These are phyloP conservation scores for Chelon auratus DNA, from an alignment of 2,797 vertebrate genomes.

Conservation along the genomic window DNA sequence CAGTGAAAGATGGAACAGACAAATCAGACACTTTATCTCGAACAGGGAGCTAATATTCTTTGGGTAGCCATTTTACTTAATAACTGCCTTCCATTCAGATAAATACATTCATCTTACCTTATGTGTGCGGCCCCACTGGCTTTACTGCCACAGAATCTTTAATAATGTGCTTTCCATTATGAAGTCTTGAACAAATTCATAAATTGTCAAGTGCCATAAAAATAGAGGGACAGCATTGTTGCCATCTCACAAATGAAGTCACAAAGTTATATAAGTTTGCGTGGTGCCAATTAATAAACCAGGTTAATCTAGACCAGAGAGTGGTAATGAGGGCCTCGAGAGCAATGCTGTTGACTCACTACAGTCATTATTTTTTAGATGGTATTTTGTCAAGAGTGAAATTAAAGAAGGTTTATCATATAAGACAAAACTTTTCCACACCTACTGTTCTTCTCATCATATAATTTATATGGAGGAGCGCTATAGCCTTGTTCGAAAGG, in stretches of 20 bases:
- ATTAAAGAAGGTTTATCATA: conserved; percentile 4
- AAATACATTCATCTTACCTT: conserved; percentile 1
- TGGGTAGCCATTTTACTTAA: conserved; percentile 13
- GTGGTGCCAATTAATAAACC: conserved; percentile 45
- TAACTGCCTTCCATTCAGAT: conserved; percentile 13
- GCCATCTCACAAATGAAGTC: not conserved
- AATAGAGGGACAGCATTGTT: conserved; percentile 5
- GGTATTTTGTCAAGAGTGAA: conserved; percentile 15
- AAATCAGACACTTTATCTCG: conserved; percentile 38
- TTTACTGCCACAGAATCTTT: conserved; percentile 23
- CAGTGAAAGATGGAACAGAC: conserved; percentile 29
- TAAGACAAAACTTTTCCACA: conserved; percentile 5
- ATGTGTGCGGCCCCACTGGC: not conserved
- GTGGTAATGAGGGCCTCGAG: conserved; percentile 26
- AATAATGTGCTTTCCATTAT: conserved; percentile 14
- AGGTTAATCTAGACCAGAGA: conserved; percentile 37
- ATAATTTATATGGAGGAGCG: not conserved
- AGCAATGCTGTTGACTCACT: conserved; percentile 23
- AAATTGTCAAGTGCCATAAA: not conserved
- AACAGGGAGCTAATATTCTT: conserved; percentile 26
- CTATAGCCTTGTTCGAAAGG: not conserved
- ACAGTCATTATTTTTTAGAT: conserved; percentile 20
- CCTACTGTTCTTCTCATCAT: not conserved
- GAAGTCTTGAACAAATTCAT: conserved; percentile 17
- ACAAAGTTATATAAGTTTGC: not conserved